A percentile compares a stretch with the other conserved stretches of the same genome.
Conservation (phyloP, 2,797 vertebrate species). For the Peromyscus attwateri region DNA sequence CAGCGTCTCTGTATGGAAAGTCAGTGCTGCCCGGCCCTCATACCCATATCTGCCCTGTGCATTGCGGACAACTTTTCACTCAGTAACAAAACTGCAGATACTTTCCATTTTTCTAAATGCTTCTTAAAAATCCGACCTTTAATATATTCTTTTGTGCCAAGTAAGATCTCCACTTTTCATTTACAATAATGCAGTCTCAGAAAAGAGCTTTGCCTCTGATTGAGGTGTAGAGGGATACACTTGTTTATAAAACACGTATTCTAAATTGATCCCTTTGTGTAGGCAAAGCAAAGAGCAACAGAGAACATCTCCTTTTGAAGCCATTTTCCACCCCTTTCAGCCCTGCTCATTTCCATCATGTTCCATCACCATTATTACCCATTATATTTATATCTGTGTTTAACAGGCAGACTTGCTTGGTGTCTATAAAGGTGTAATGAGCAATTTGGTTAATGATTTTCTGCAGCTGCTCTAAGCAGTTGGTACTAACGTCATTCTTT, state of each 20-base stretch:
- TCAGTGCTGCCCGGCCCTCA: neutral
- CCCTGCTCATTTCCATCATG: constrained; percentile 68
- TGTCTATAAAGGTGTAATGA: constrained; percentile 84
- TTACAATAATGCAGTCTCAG: neutral
- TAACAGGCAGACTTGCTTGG: constrained; percentile 70
- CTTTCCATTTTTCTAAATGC: constrained; percentile 71
- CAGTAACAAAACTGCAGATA: constrained; percentile 29
- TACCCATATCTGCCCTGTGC: constrained; percentile 38
- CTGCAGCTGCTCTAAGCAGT: constrained; percentile 80
- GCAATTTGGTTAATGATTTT: constrained; percentile 85
- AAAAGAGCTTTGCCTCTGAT: constrained; percentile 3
- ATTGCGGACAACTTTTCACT: constrained; percentile 53
- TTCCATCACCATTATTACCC: constrained; percentile 73
- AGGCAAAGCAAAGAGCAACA: neutral
- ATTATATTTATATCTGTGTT: constrained; percentile 80
- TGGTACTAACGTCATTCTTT: constrained; percentile 71
- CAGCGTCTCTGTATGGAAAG: constrained; percentile 72
- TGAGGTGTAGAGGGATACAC: constrained; percentile 31
- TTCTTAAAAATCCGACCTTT: constrained; percentile 55
- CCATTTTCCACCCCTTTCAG: constrained; percentile 38
- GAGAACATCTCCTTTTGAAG: constrained; percentile 70
- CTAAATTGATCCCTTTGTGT: neutral
- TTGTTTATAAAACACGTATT: constrained; percentile 22
- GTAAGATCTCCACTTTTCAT: constrained; percentile 53
- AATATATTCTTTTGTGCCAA: constrained; percentile 46